A percentile compares a stretch with the other conserved stretches of the same genome.
phyloP scores from a whole-genome alignment of 2,113 vertebrate species.

The Benitochromis conjunctus region DNA sequence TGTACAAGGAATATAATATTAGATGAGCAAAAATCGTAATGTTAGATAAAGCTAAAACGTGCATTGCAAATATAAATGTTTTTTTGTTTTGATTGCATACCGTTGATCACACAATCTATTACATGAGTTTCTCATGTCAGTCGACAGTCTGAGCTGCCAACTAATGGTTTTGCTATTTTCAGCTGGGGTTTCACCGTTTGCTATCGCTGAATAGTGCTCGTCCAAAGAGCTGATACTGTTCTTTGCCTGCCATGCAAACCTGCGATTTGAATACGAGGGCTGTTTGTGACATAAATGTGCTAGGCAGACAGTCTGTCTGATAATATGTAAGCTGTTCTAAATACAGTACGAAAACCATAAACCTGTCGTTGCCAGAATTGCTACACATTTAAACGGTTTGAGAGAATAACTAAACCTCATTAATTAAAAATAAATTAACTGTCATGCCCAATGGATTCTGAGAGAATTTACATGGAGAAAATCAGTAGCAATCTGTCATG shows the following conservation, averaged over 20 bases:
- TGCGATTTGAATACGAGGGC: conserved; percentile 36
- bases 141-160: not conserved
- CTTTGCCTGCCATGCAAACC: conserved; percentile 43
- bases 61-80: not conserved
- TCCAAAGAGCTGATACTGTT: not conserved
- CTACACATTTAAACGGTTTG: not conserved
- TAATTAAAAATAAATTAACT: not conserved
- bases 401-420: not conserved
- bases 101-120: not conserved
- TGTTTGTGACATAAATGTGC: not conserved
- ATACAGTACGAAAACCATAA: not conserved
- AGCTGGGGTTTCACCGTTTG: not conserved
- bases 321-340: not conserved
- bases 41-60: not conserved
- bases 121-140: not conserved
- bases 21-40: not conserved
- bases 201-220: not conserved
- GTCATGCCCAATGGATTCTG: not conserved
- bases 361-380: not conserved
- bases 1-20: conserved; percentile 44
- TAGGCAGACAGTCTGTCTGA: not conserved
- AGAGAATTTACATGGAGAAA: not conserved
- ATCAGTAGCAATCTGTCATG: not conserved
- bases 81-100: not conserved
- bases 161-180: not conserved